Conservation (phyloP, 2,797 vertebrate species). For the Acanthiza pusilla region DNA sequence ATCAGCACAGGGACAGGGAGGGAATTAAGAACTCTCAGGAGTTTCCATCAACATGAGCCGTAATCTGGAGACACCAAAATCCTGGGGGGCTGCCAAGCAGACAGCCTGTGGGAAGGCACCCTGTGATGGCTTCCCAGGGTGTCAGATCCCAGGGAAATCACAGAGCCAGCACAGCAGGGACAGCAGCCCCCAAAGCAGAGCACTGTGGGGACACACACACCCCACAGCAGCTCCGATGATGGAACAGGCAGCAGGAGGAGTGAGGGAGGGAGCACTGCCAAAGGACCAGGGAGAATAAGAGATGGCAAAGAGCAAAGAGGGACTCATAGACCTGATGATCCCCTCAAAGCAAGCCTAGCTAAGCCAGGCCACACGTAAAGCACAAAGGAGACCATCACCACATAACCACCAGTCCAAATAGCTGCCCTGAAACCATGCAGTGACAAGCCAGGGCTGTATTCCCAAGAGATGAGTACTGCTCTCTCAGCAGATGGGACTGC, state of each 20-base stretch:
- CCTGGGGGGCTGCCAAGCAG: background rate
- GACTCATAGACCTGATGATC: background rate
- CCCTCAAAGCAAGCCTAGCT: background rate
- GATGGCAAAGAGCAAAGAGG: background rate
- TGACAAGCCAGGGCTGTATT: background rate
- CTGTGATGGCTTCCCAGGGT: background rate
- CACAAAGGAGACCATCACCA: background rate
- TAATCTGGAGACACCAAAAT: background rate
- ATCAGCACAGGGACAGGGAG: background rate
- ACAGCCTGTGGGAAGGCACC: background rate
- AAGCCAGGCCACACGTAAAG: background rate
- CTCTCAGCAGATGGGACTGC: background rate
- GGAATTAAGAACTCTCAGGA: background rate
- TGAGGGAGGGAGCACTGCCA: background rate
- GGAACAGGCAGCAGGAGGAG: background rate
- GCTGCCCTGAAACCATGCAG: background rate
- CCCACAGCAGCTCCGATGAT: background rate
- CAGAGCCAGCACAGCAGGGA: background rate
- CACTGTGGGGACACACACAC: accelerated
- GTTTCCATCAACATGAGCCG: background rate
- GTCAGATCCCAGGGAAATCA: background rate
- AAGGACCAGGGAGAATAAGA: background rate
- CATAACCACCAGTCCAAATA: accelerated
- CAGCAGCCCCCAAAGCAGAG: background rate
- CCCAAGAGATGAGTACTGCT: background rate